phyloP scores from a whole-genome alignment of 2,113 vertebrate species.

The Amphiprion ocellaris region DNA sequence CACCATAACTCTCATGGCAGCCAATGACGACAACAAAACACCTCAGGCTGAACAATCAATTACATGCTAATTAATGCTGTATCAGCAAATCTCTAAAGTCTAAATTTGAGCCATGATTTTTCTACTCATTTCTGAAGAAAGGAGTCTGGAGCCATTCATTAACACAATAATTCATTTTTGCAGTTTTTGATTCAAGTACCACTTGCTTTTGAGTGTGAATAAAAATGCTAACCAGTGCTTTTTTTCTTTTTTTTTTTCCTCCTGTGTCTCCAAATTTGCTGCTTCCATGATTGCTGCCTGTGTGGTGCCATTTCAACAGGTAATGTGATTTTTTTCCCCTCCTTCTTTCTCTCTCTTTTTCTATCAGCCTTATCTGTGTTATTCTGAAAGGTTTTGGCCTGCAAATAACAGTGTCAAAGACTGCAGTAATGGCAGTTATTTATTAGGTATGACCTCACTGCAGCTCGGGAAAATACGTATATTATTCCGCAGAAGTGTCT shows the following conservation, averaged over 20 bases:
- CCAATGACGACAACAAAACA: slow-evolving; percentile 42
- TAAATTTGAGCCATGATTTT: slow-evolving; percentile 26
- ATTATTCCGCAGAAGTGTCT: slow-evolving; percentile 40
- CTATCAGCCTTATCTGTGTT: slow-evolving; percentile 41
- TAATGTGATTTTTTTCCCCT: slow-evolving; percentile 50
- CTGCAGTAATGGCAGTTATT: slow-evolving; percentile 40
- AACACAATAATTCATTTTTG: slow-evolving; percentile 15
- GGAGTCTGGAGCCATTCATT: neutral
- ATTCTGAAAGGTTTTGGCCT: slow-evolving; percentile 21
- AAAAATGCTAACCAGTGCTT: slow-evolving; percentile 66
- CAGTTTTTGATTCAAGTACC: slow-evolving; percentile 39
- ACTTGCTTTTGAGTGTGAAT: slow-evolving; percentile 30
- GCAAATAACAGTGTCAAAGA: slow-evolving; percentile 43
- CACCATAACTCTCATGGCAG: slow-evolving; percentile 32
- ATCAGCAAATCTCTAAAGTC: slow-evolving; percentile 31
- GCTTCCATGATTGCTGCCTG: slow-evolving; percentile 40
- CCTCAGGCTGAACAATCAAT: slow-evolving; percentile 35
- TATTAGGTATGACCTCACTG: slow-evolving; percentile 48
- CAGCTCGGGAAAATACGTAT: slow-evolving; percentile 5
- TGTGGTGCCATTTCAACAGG: slow-evolving; percentile 64
- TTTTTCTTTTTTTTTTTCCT: slow-evolving; percentile 6
- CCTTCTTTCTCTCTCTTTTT: neutral
- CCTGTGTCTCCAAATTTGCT: slow-evolving; percentile 52
- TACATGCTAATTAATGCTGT: slow-evolving; percentile 52
- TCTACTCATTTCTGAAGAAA: neutral